phyloP scores from a whole-genome alignment of 1,140 invertebrate species.

The Gonatopus flavifemur region DNA sequence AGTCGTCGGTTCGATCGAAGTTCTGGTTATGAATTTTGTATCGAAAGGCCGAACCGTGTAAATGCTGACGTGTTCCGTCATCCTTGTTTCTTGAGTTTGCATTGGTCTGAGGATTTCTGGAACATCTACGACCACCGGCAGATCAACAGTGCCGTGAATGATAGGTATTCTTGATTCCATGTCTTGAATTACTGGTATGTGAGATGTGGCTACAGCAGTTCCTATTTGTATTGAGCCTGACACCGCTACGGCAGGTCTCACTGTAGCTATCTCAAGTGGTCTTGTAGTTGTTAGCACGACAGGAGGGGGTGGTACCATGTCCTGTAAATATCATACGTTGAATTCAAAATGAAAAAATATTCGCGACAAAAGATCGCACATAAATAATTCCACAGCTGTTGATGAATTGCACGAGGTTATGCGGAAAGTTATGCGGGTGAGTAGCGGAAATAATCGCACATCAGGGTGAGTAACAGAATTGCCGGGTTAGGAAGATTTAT shows the following conservation, averaged over 20 bases:
- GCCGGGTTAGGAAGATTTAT: no score
- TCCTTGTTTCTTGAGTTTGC: slow-evolving; percentile 37
- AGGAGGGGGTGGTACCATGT: slow-evolving; percentile 51
- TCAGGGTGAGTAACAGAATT: no score
- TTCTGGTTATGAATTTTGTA: slow-evolving; percentile 43
- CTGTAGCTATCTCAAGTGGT: slow-evolving; percentile 38
- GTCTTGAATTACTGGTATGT: slow-evolving; percentile 51
- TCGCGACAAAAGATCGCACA: neutral
- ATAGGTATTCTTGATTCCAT: slow-evolving; percentile 55
- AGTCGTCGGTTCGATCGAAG: slow-evolving; percentile 32
- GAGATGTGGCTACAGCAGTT: slow-evolving; percentile 52
- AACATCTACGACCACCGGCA: slow-evolving; percentile 49
- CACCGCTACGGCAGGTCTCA: slow-evolving; percentile 45
- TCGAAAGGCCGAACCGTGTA: slow-evolving; percentile 52
- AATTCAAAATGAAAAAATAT: neutral
- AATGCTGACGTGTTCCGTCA: slow-evolving; percentile 45
- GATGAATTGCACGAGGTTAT: neutral
- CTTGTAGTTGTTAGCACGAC: slow-evolving; percentile 36
- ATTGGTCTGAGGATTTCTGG: slow-evolving; percentile 39
- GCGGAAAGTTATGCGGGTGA: no score
- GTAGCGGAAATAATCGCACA: neutral
- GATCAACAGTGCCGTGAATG: slow-evolving; percentile 53
- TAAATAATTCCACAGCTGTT: neutral
- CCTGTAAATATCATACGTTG: slow-evolving; percentile 23
- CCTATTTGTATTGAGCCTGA: slow-evolving; percentile 55